phyloP scores from a whole-genome alignment of 2,888 invertebrate genomes.

The Limnephilus lunatus region DNA sequence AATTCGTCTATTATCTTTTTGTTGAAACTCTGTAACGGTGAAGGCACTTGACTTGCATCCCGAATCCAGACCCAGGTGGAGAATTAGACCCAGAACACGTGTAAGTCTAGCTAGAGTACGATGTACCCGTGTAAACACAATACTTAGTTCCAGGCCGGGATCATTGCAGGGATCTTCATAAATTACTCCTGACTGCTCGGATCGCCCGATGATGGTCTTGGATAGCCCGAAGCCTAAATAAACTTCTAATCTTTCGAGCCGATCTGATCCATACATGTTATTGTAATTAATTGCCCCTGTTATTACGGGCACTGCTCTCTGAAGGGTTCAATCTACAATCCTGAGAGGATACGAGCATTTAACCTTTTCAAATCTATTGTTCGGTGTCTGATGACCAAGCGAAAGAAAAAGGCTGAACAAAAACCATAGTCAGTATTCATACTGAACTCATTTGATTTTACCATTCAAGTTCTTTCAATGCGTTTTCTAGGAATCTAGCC shows the following conservation, averaged over 20 bases:
- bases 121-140: slow-evolving; percentile 30
- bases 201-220: slow-evolving; percentile 22
- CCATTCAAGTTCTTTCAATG: not conserved
- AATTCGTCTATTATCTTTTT: not conserved
- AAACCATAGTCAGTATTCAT: not conserved
- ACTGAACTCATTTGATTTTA: not conserved
- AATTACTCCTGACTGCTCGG: slow-evolving; percentile 19
- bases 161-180: slow-evolving; percentile 19
- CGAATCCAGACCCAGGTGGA: not conserved
- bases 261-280: slow-evolving; percentile 34
- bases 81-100: not conserved
- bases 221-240: not conserved
- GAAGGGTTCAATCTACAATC: not conserved
- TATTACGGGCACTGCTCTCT: slow-evolving; percentile 15
- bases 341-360: not conserved
- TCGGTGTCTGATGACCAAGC: not conserved
- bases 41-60: not conserved
- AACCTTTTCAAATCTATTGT: not conserved
- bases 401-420: not conserved
- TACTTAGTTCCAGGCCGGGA: slow-evolving; percentile 7
- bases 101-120: not conserved
- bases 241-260: slow-evolving; percentile 18
- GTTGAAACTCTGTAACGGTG: not conserved
- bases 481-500: not conserved
- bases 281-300: slow-evolving; percentile 42